Base-by-base conservation (phyloP, 2,888 invertebrate species). In the Eupithecia subfuscata region DNA sequence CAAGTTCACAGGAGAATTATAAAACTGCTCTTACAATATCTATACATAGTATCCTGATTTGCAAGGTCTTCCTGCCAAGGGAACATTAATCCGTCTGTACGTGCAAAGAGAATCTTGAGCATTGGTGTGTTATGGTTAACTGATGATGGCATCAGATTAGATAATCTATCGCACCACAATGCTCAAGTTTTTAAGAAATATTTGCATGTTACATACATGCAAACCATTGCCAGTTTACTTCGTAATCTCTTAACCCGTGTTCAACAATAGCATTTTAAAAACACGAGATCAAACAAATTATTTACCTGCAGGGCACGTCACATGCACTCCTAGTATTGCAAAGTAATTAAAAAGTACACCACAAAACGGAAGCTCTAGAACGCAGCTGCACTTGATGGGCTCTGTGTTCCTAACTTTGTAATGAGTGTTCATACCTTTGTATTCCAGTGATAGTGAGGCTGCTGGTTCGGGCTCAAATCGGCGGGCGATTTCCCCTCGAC, bases 401-500 rank as follows among this genome's bases (percentile, higher is more conserved):
- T 14, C 30, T 60, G 14, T 60, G 60, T 12, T 0, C 25, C 25
- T 60, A 56, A 69, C 25, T 34, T 52, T 48, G 68, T 68, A 45
- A 48, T 69, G 63, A 12, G 34, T 56, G 34, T 60, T 25, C 25
- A 76, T 77, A 25, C 22, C 12, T 60, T 56, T 25, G 22, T 14
- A 25, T 60, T 60, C 6, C 14, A 60, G 60, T 12, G 60, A 60
- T 25, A 12, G 25, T 1, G 60, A 60, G 60, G 14, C 48, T 0
- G 82, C 86, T 6, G 82, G 87, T 3, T 82, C 85, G 2, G 82
- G 85, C 0, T 85, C 84, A 14, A 76, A 74, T 18, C 87, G 89
- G 2, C 89, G 91, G 2, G 86, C 93, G 0, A 79, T 83, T 3
- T 92, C 93, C 0, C 93, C 93, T 0, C 86, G 90, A 0, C 92